A percentile compares a stretch with the other conserved stretches of the same genome.
Evolutionary conservation across 1,140 invertebrate species (phyloP).

Genomic region (Megalonaias nervosa): DNA sequence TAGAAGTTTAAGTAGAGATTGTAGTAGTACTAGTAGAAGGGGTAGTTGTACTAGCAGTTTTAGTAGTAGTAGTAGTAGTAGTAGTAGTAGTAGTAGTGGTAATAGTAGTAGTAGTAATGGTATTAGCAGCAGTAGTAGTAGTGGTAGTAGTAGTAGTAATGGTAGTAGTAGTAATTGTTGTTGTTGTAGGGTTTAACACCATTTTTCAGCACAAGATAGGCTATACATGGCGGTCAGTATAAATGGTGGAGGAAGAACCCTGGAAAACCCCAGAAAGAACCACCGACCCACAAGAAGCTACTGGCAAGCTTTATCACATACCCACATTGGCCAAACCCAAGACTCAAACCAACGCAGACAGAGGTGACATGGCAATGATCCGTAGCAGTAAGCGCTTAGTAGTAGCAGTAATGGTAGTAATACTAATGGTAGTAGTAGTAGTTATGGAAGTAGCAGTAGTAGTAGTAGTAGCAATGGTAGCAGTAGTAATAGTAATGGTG

Average conservation of each 20-base stretch:
- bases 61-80: not conserved
- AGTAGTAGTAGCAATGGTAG: not conserved
- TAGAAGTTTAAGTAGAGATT: not conserved
- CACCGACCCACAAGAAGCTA: no score
- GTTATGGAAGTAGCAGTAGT: not conserved
- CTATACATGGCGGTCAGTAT: no score
- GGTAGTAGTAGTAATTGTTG: constrained; percentile 4
- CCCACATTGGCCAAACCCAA: no score
- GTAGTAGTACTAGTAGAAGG: constrained; percentile 6
- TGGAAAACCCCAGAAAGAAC: no score
- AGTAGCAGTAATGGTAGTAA: not conserved
- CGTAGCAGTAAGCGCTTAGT: not conserved
- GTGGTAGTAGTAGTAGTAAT: constrained; percentile 19
- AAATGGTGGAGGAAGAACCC: no score
- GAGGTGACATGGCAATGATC: no score
- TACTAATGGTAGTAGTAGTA: not conserved
- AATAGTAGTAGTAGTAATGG: not conserved
- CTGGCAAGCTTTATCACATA: no score
- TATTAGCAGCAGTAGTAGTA: constrained; percentile 8
- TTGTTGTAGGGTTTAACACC: no score
- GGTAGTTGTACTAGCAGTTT: not conserved
- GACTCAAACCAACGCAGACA: no score
- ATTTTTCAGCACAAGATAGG: no score
- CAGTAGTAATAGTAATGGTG: not conserved
- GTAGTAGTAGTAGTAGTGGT: constrained; percentile 8